These are phyloP conservation scores for Eledona agricola DNA, from an alignment of 2,888 invertebrate species.

Conservation along the genomic window DNA sequence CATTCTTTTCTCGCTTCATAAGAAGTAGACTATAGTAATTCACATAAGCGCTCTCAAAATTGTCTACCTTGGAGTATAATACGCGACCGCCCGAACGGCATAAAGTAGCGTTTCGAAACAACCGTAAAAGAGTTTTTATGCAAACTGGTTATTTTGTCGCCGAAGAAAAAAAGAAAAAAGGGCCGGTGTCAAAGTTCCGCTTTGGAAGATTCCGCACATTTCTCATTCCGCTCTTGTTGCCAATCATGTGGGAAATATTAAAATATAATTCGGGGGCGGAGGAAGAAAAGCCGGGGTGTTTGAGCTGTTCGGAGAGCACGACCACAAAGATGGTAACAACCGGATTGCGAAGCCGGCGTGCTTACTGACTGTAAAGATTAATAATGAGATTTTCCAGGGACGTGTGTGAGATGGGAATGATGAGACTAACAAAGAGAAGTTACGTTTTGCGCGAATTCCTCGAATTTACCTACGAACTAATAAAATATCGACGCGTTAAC, in stretches of 20 bases:
- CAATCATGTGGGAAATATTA: constrained; percentile 48
- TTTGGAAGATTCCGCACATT: constrained; percentile 22
- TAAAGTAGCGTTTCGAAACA: constrained; percentile 37
- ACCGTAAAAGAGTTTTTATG: constrained; percentile 36
- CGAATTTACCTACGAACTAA: constrained; percentile 57
- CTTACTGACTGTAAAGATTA: constrained; percentile 60
- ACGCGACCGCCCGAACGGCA: constrained; percentile 30
- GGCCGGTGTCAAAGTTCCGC: constrained; percentile 3
- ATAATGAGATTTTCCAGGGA: constrained; percentile 59
- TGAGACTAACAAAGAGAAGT: constrained; percentile 53
- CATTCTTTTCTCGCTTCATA: constrained; percentile 50
- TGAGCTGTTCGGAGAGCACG: constrained; percentile 41
- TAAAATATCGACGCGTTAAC: constrained; percentile 50
- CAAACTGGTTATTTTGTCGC: constrained; percentile 27
- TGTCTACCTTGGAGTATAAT: constrained; percentile 46
- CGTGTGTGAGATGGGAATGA: constrained; percentile 60
- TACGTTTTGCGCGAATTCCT: constrained; percentile 49
- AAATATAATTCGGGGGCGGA: constrained; percentile 40
- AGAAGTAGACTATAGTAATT: constrained; percentile 53
- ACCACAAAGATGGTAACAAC: constrained; percentile 53
- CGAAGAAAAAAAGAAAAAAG: constrained; percentile 1
- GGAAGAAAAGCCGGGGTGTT: constrained; percentile 30
- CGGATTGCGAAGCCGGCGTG: constrained; percentile 55
- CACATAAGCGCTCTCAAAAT: constrained; percentile 51
- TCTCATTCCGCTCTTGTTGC: constrained; percentile 36